Evolutionary conservation across 1,140 invertebrate species (phyloP), one percentile per base, ranked within the genome.

Genomic region (Drosophila varians): DNA sequence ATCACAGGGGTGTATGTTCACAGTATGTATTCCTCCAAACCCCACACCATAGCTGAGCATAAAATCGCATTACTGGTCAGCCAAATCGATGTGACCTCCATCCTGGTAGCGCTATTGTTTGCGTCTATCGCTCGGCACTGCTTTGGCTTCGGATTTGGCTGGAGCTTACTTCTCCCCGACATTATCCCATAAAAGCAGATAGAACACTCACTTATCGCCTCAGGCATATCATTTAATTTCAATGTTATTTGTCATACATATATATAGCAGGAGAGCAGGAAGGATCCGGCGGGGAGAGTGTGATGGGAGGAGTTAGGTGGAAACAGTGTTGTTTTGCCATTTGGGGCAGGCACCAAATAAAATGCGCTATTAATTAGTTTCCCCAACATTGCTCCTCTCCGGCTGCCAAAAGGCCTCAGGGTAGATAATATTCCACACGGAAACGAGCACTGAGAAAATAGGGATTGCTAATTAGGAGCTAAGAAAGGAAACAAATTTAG

Each of bases 311-410:
- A 36, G 31, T 5, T 8, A 1, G n/a, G 34, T 21, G 31, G 46
- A 36, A 51, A 14, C 28, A 56, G 19, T 34, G 52, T 57, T 55
- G 40, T 53, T 36, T 36, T 54, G 48, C 28, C 57, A 47, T 73
- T 64, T 64, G 43, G 58, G 78, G 53, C 57, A 70, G 66, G 72
- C 76, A 80, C 48, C 69, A 86, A 77, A 84, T 76, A 86, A 84
- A 84, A 84, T 86, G 80, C 75, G 76, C 80, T 84, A 86, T 84
- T 84, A 84, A 84, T 84, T 84, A 84, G 80, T 87, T 84, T 84
- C 80, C 66, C 80, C 68, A 66, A 83, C 71, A 82, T 56, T 70
- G 54, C 60, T 46, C 25, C 26, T 46, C 34, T 26, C 31, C 40
- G 60, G 25, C 60, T 66, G 58, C 74, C 52, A 74, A 73, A 84